Evolutionary conservation across 2,888 invertebrate species (phyloP), one percentile per base, ranked within the genome.

Genomic region (Clusia tigrina): DNA sequence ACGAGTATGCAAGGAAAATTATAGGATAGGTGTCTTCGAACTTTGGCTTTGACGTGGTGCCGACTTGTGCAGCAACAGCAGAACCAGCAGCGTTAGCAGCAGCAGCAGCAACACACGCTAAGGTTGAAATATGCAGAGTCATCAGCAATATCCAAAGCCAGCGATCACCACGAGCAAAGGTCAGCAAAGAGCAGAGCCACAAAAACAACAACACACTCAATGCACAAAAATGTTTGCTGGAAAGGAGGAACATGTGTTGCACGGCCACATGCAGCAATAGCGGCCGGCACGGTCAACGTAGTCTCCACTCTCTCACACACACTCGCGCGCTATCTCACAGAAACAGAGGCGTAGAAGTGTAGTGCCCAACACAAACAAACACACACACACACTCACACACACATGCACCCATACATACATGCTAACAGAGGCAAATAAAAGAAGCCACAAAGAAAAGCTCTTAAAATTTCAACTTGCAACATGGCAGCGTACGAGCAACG

Each of bases 41-140:
- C 22, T 48, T 48, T 48, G 48, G 48, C 48, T 48, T 48, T 48
- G 48, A 48, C 48, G 22, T 48, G 18, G 48, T 22, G 48, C 48
- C 20, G 48, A 48, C 48, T 18, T 20, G 42, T 42, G 32, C 32
- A 32, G 32, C 32, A 32, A 12, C n/a, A 15, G 22, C 48, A 3
- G 22, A 18, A 20, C 18, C n/a, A 48, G 48, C 48, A 42, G 42
- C 42, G n/a, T 3, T n/a, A 42, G 32, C 32, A 42, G n/a, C n/a
- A n/a, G 42, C 6, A 42, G 3, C 42, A 15, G 42, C 42, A 42
- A 15, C n/a, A n/a, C n/a, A 9, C 32, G 32, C 6, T 12, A 32
- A 12, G 6, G n/a, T 20, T 20, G 48, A 48, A 20, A 48, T 18
- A 3, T 20, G 48, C 48, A 5, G 15, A 22, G 48, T 3, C 9